Conservation (phyloP, 1,140 invertebrate genomes). For the Leptinotarsa texana region DNA sequence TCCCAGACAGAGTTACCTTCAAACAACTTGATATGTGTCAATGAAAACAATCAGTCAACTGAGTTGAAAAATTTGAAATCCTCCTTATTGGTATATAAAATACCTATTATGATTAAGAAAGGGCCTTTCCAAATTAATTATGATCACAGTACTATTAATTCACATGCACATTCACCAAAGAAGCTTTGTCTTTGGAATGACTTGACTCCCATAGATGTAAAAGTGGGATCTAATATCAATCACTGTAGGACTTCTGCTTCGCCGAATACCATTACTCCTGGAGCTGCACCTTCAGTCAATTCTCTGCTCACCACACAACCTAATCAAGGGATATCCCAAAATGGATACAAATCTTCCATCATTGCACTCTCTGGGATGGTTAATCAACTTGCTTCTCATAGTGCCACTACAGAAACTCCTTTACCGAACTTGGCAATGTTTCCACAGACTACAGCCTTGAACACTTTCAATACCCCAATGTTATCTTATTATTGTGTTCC, state of each 20-base stretch:
- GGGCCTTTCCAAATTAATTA: neutral
- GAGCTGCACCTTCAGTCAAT: neutral
- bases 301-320: no score
- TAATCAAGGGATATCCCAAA: no score
- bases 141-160: neutral
- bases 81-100: neutral
- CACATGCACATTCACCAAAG: neutral
- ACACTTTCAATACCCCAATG: no score
- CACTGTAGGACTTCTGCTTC: neutral
- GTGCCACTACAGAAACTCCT: no score
- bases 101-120: neutral
- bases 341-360: no score
- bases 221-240: neutral
- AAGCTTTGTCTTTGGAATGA: neutral
- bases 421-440: no score
- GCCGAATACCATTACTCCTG: neutral
- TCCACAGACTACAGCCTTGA: no score
- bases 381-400: no score
- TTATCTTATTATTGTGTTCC: no score
- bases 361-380: no score
- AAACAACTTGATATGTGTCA: neutral
- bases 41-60: neutral
- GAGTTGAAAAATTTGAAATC: neutral
- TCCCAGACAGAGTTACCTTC: slow-evolving; percentile 24
- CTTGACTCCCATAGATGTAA: slow-evolving; percentile 6